Conservation (phyloP, 2,888 invertebrate genomes). For the Parelbella ahira region DNA sequence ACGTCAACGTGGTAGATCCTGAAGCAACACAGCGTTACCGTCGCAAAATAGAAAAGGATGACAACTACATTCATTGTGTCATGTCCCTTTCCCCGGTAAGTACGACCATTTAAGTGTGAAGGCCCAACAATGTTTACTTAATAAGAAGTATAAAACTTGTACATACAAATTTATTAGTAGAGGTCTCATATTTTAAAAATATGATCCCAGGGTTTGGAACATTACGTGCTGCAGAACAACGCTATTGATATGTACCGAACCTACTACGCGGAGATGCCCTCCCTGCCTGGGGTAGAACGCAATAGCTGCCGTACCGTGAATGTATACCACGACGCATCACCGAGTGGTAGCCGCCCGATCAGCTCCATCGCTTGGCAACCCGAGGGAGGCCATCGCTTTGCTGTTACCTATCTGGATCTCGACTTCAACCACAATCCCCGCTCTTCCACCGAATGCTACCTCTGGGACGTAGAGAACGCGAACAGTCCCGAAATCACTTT, state of each 20-base stretch:
- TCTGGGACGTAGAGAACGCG: conserved; percentile 96
- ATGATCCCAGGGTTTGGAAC: conserved; percentile 92
- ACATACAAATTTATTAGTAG: too few relatives aligned
- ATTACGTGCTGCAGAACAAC: conserved; percentile 93
- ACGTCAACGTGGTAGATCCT: conserved; percentile 81
- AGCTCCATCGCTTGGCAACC: conserved; percentile 94
- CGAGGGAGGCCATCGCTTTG: conserved; percentile 88
- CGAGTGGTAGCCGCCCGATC: too few relatives aligned
- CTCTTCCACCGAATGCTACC: conserved; percentile 66
- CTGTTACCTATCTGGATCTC: conserved; percentile 89
- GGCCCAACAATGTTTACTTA: too few relatives aligned
- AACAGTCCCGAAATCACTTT: conserved; percentile 86
- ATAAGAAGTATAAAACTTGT: too few relatives aligned
- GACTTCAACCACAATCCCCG: conserved; percentile 83
- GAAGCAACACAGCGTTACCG: conserved; percentile 88
- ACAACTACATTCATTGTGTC: conserved; percentile 85
- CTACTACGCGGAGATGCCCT: conserved; percentile 88
- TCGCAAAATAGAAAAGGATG: conserved; percentile 90
- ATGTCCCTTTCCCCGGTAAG: conserved; percentile 64
- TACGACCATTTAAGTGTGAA: too few relatives aligned
- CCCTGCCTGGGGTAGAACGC: conserved; percentile 83
- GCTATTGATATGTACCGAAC: conserved; percentile 94
- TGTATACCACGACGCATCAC: conserved; percentile 86
- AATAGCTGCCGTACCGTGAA: conserved; percentile 88
- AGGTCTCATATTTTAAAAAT: too few relatives aligned